Base-by-base conservation (phyloP, 64 coral and sea anemone genomes). In the Anthopleura sola region DNA sequence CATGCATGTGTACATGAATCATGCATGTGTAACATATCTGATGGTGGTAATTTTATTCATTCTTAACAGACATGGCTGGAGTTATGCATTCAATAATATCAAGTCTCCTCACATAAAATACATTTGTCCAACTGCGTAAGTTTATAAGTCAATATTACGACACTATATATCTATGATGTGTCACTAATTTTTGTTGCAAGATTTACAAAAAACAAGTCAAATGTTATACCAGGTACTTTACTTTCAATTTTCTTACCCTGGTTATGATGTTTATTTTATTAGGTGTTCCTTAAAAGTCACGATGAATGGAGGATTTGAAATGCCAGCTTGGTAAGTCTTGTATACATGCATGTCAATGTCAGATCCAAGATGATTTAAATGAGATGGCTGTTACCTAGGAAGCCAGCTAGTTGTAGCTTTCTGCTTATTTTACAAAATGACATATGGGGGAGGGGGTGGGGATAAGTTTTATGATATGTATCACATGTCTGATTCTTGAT, bases 91-190 rank as follows among this genome's bases (percentile, higher is more conserved):
- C 62, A 75, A 88, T 38, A 32, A 46, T 10, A 90, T 99, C 21
- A 78, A 56, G 84, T 56, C 55, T 14, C 80, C 47, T 15, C 87
- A 99, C 86, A 36, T 99, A 32, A 99, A 95, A 85, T 99, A 83
- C 75, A 75, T 99, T 78, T 94, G 89, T 39, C 97, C 97, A 23
- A 99, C 84, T 85, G 97, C 97, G 97, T 99, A 92, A 92, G 96
- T 98, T 81, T 10, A 17, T 51, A 12, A 29, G 14, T 48, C 38
- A 48, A n/a, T 36, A 46, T 20, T 80, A 38, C 18, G 8, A 46
- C 79, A 82, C 3, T 82, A 28, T 9, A 82, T 23, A 82, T 49
- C 12, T n/a, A n/a, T n/a, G n/a, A n/a, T n/a, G 0, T 82, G 37
- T 56, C 20, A 21, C 55, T 21, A 56, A 50, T 18, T 82, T 82